Evolutionary conservation across 2,888 invertebrate species (phyloP), one percentile per base, ranked within the genome.

Genomic region (Nysson spinosus): DNA sequence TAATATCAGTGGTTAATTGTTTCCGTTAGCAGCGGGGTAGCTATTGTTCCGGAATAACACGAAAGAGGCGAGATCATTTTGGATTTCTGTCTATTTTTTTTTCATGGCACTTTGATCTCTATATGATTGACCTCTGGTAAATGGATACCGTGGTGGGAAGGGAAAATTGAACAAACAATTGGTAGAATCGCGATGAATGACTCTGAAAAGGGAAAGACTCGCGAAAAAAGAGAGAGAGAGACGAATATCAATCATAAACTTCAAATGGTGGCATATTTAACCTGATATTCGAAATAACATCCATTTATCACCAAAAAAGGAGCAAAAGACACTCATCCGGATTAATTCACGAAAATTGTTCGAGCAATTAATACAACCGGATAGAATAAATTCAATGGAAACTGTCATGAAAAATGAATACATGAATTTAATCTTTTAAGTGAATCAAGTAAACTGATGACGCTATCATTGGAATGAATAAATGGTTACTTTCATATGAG

Each of bases 161-260:
- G 39, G 14, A 11, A 19, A 16, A 22, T 40, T 42, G 12, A 20
- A 19, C 24, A 26, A 60, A 11, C 14, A 14, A 9, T 4, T n/a
- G 11, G 24, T 9, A 19, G 30, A 44, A 44, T 44, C 58, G 24
- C 52, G 20, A 11, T 26, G 28, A 46, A 43, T 35, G 42, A 22
- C 19, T 24, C 14, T 9, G 19, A n/a, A n/a, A n/a, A n/a, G n/a
- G n/a, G n/a, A n/a, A n/a, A 19, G 30, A 44, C 39, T 44, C 58
- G 24, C 52, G 20, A 11, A 20, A 34, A 46, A 43, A 34, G 42
- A 22, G 14, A 19, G 11, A 6, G 19, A n/a, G 11, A 6, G 11
- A 11, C 14, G 30, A 16, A 50, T 32, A 62, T 57, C 57, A 62
- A 62, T 57, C 56, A 44, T 26, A 16, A 12, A 11, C 43, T 37